These are phyloP conservation scores for Metacarcinus magister DNA, from an alignment of 2,888 invertebrate genomes.

Conservation along the genomic window DNA sequence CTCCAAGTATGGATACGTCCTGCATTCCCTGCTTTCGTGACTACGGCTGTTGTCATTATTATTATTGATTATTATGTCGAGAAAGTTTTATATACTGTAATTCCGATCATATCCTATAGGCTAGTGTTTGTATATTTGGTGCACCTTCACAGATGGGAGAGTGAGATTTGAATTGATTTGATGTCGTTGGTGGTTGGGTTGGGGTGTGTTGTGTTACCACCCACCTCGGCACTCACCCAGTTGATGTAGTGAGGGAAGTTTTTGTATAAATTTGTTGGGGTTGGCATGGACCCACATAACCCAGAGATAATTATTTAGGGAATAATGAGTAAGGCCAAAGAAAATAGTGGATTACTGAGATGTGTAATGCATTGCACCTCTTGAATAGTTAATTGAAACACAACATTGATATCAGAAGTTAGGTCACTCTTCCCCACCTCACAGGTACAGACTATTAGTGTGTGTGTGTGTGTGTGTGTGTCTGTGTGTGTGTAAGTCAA, in stretches of 20 bases:
- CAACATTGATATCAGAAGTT: constrained; percentile 1
- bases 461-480: not conserved
- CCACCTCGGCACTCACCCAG: not conserved
- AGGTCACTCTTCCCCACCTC: not conserved
- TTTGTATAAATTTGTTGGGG: constrained; percentile 16
- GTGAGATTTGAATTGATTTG: constrained; percentile 10
- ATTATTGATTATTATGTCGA: not conserved
- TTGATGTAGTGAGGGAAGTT: not conserved
- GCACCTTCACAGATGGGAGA: not conserved
- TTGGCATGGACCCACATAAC: not conserved
- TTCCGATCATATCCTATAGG: constrained; percentile 32
- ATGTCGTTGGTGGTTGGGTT: not conserved
- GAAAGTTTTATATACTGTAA: constrained; percentile 47
- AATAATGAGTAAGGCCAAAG: constrained; percentile 32
- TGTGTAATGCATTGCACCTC: not conserved
- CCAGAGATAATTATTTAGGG: not conserved
- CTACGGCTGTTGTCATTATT: constrained; percentile 1
- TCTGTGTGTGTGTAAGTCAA: not conserved
- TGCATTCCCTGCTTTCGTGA: constrained; percentile 6
- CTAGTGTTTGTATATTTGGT: constrained; percentile 47
- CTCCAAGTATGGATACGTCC: not conserved
- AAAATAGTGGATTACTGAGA: not conserved
- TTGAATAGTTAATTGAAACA: not conserved
- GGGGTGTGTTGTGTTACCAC: not conserved
- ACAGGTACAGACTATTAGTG: not conserved